Evolutionary conservation across 2,113 vertebrate species (phyloP).

Genomic region (Rhinogobius similis): DNA sequence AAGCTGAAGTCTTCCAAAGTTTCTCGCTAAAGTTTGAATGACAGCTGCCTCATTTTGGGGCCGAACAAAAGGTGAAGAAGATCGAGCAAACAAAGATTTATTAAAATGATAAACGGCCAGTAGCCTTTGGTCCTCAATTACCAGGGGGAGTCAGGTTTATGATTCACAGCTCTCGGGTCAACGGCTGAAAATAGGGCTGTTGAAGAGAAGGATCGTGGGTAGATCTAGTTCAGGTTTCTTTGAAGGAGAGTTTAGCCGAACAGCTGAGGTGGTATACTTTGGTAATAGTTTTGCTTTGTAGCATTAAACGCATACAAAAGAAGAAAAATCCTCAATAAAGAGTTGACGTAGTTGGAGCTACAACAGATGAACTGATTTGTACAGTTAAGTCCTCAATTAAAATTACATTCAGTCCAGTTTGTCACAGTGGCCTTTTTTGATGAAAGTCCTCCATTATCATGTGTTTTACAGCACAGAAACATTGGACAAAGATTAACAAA

Average conservation of each 20-base stretch:
- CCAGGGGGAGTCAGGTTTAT: constrained; percentile 13
- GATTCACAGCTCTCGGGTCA: neutral
- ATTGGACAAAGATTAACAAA: too few relatives aligned
- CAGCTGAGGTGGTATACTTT: neutral
- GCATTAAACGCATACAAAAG: too few relatives aligned
- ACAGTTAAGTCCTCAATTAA: too few relatives aligned
- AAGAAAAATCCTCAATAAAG: too few relatives aligned
- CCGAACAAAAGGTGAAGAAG: constrained; percentile 18
- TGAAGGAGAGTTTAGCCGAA: neutral
- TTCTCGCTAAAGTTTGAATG: constrained; percentile 31
- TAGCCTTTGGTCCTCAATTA: constrained; percentile 39
- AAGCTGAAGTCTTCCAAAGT: neutral
- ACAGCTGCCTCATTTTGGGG: constrained; percentile 41
- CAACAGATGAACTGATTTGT: too few relatives aligned
- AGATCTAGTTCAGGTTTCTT: neutral
- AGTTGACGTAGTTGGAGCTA: too few relatives aligned
- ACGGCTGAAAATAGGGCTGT: neutral
- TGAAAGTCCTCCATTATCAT: too few relatives aligned
- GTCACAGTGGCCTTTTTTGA: too few relatives aligned
- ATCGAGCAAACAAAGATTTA: constrained; percentile 47
- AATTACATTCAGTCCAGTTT: too few relatives aligned
- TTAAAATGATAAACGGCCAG: constrained; percentile 38
- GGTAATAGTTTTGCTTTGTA: too few relatives aligned
- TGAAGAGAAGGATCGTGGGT: neutral
- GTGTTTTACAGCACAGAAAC: too few relatives aligned